Conservation (phyloP, 2,888 invertebrate species). For the Folsomia candida region DNA sequence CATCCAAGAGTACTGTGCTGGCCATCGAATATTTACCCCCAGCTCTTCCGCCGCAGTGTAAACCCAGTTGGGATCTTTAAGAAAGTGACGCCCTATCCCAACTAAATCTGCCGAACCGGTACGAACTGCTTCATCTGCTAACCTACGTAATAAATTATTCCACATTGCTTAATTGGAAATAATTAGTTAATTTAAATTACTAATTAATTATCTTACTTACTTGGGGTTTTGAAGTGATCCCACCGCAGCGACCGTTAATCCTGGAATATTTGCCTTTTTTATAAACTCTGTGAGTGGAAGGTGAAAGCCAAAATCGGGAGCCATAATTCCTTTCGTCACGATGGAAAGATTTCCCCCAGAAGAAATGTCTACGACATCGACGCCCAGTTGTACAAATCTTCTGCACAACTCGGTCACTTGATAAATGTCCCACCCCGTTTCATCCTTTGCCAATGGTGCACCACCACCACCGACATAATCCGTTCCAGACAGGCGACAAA, state of each 20-base stretch:
- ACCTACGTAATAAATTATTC: too few relatives aligned
- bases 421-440: slow-evolving; percentile 21
- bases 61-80: background rate
- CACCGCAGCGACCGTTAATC: slow-evolving; percentile 16
- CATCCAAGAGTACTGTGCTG: slow-evolving; percentile 28
- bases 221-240: slow-evolving; percentile 13
- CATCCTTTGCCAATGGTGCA: background rate
- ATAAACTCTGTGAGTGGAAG: slow-evolving; percentile 13
- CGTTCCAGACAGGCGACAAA: slow-evolving; percentile 19
- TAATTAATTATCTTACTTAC: too few relatives aligned
- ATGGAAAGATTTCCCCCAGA: slow-evolving; percentile 17
- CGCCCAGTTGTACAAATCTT: slow-evolving; percentile 11
- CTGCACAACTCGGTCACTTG: slow-evolving; percentile 23
- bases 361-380: slow-evolving; percentile 26
- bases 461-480: slow-evolving; percentile 16
- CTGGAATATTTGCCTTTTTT: slow-evolving; percentile 17
- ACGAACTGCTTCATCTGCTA: background rate
- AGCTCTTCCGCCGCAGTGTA: slow-evolving; percentile 18
- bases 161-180: too few relatives aligned
- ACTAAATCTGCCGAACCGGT: background rate
- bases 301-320: slow-evolving; percentile 15
- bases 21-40: slow-evolving; percentile 18
- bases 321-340: background rate
- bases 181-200: too few relatives aligned
- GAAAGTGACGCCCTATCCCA: background rate